Base-by-base conservation (phyloP, 2,888 invertebrate species). In the Chouioia cunea region DNA sequence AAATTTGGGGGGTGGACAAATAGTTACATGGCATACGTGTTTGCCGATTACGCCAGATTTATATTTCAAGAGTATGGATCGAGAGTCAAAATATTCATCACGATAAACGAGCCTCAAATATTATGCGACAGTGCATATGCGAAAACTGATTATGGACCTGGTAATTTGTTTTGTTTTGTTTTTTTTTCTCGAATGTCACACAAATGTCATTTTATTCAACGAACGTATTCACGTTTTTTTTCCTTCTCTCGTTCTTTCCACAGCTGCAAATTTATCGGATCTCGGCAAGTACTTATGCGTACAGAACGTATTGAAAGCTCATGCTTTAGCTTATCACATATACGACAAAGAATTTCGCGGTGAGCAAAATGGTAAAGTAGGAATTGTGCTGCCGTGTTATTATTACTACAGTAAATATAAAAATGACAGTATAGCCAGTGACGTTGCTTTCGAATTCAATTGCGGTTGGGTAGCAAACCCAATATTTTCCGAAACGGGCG, bases 101-200 rank as follows among this genome's bases (percentile, higher is more conserved):
- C 94, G 0, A 89, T 94, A 75, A 95, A 95, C 80, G 94, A 94
- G 81, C 93, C 94, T 0, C 87, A 86, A 83, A 86, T 87, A 74
- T 85, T 88, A 44, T 89, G 89, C 77, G 78, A 86, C 69, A 86
- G 86, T 74, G 89, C 88, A 2, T 91, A 90, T 76, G 89, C 62
- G 0, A 1, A 0, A 8, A n/a, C 27, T 8, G 12, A 12, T 14
- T 16, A 2, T 12, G 46, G 10, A 2, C 46, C 23, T 8, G 15
- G 44, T 57, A 47, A 48, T 15, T 8, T 16, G 3, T 87, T 22
- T 43, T 8, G 3, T 16, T 44, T 16, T 15, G 53, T 16, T 18
- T 14, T 44, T 70, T 8, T 77, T 77, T 3, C 76, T 76, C 44
- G 76, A 73, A 8, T 76, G 44, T 67, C 76, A 57, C 6, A 57